Percentiles rank a stretch among this genome's conserved stretches.
phyloP scores from a whole-genome alignment of 92 coral and sea anemone genomes.

The Micromussa lordhowensis region DNA sequence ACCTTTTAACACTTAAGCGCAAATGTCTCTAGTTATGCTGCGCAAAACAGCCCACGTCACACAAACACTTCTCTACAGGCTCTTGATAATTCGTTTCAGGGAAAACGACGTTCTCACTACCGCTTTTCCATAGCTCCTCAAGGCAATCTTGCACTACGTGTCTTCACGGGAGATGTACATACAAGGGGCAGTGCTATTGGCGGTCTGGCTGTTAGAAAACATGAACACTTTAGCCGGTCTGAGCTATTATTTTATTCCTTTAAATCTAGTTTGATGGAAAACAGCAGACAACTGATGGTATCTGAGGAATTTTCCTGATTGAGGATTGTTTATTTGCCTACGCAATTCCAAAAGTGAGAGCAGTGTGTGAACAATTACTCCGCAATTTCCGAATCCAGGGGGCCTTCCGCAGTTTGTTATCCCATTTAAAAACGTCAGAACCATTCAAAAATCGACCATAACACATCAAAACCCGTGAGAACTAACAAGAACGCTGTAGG shows the following conservation, averaged over 20 bases:
- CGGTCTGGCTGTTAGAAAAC: neutral
- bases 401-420: constrained; percentile 25
- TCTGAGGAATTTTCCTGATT: constrained; percentile 43
- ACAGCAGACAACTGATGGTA: constrained; percentile 13
- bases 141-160: neutral
- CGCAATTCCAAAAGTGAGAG: constrained; percentile 5
- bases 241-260: constrained; percentile 18
- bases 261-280: constrained; percentile 47
- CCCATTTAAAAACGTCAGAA: neutral
- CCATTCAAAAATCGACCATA: neutral
- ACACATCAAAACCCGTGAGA: neutral
- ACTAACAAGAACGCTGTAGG: neutral
- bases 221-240: constrained; percentile 30
- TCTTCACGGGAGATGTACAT: neutral
- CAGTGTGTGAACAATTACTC: constrained; percentile 14
- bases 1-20: constrained; percentile 30
- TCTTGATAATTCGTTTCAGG: neutral
- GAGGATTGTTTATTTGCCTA: constrained; percentile 31
- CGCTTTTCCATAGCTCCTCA: neutral
- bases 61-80: constrained; percentile 2
- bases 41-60: neutral
- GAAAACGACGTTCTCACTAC: neutral
- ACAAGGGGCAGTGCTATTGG: neutral
- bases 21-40: neutral
- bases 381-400: constrained; percentile 43